Evolutionary conservation across 2,888 invertebrate species (phyloP).

Genomic region (Drosophila demipolita): DNA sequence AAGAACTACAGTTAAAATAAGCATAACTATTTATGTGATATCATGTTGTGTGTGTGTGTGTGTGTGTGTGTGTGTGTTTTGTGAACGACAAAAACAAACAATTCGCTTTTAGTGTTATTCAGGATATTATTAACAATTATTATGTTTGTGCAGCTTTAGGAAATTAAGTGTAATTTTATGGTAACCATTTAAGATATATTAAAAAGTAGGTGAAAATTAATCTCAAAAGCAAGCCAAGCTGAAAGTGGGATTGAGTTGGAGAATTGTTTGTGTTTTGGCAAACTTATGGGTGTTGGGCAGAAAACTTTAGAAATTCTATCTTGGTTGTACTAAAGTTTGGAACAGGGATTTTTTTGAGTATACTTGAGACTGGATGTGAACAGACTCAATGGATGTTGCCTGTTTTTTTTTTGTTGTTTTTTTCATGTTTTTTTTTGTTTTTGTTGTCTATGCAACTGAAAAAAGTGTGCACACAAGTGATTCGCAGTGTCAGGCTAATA

Average conservation of each 20-base stretch:
- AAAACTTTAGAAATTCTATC: background rate
- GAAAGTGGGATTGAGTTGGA: background rate
- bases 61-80: background rate
- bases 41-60: background rate
- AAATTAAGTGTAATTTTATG: background rate
- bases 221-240: too few species aligned
- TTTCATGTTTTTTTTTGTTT: background rate
- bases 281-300: background rate
- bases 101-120: background rate
- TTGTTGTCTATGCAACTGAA: background rate
- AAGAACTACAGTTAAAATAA: background rate
- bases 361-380: slow-evolving; percentile 1
- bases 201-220: background rate
- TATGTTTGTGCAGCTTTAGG: background rate
- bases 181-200: background rate
- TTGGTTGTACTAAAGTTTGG: background rate
- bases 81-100: background rate
- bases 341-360: background rate
- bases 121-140: background rate
- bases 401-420: background rate
- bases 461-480: slow-evolving; percentile 35
- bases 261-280: background rate
- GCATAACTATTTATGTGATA: background rate
- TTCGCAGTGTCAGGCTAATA: slow-evolving; percentile 60
- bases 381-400: slow-evolving; percentile 1